Percentiles rank a stretch among this genome's conserved stretches.
These are phyloP conservation scores for Chaitophorus viminalis DNA, from an alignment of 2,888 invertebrate species.

Conservation along the genomic window DNA sequence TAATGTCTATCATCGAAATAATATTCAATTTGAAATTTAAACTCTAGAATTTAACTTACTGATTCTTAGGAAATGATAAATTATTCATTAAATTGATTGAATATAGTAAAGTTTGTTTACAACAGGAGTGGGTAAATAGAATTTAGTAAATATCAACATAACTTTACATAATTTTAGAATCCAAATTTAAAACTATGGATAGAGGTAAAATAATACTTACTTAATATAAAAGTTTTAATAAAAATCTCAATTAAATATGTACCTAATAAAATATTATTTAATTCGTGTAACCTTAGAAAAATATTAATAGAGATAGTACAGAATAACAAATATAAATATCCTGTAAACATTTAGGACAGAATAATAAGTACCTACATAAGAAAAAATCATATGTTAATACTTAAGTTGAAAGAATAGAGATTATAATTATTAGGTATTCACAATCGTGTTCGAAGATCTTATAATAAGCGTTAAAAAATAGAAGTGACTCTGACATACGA, in stretches of 20 bases:
- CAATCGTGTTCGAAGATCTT: not conserved
- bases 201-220: not conserved
- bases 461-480: not conserved
- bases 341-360: not conserved
- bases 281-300: not conserved
- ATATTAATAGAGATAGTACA: not conserved
- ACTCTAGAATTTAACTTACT: too few species aligned
- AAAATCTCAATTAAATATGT: conserved; percentile 7
- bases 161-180: not conserved
- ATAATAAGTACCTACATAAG: not conserved
- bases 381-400: not conserved
- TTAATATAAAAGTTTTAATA: conserved; percentile 6
- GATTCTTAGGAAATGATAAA: not conserved
- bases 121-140: not conserved
- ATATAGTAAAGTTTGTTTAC: not conserved
- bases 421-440: not conserved
- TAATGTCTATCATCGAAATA: not conserved
- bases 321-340: not conserved
- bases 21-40: too few species aligned
- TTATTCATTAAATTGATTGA: not conserved
- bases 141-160: not conserved
- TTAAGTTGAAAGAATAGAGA: not conserved
- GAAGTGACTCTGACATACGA: not conserved
- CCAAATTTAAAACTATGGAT: not conserved
- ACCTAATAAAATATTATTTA: not conserved